Percentiles rank a stretch among this genome's conserved stretches.
Evolutionary conservation across 2,797 vertebrate species (phyloP).

Genomic region (Epinephelus coioides): DNA sequence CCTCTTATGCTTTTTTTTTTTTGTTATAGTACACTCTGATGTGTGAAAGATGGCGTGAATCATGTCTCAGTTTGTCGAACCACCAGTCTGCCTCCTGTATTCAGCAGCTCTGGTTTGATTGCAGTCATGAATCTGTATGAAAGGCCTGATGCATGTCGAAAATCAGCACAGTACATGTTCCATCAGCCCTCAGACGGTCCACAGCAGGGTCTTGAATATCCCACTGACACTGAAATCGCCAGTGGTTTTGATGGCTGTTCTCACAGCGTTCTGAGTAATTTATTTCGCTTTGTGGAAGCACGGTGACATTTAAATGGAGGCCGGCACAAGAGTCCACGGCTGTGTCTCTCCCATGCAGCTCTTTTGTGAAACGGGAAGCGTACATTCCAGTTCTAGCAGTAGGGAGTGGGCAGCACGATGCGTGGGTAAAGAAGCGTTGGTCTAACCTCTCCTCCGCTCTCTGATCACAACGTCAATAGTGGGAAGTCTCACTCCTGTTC

Average conservation of each 20-base stretch:
- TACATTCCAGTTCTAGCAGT: constrained; percentile 47
- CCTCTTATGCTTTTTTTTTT: constrained; percentile 56
- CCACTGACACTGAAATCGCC: constrained; percentile 11
- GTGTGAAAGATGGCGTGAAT: constrained; percentile 57
- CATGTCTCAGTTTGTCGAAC: constrained; percentile 44
- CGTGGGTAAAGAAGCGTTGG: constrained; percentile 66
- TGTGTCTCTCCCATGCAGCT: constrained; percentile 44
- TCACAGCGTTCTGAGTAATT: constrained; percentile 40
- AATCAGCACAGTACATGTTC: constrained; percentile 16
- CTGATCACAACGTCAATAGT: constrained; percentile 68
- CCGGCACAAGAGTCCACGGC: constrained; percentile 27
- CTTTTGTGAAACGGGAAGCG: constrained; percentile 55
- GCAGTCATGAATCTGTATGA: constrained; percentile 32
- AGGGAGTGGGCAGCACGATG: constrained; percentile 73
- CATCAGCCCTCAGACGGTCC: constrained; percentile 7
- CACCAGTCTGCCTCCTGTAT: constrained; percentile 27
- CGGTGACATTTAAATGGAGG: constrained; percentile 70
- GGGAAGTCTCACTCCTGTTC: constrained; percentile 48
- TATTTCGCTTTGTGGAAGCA: constrained; percentile 36
- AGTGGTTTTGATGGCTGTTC: constrained; percentile 35
- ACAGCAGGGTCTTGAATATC: constrained; percentile 38
- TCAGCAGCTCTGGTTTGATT: constrained; percentile 33
- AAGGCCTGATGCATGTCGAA: constrained; percentile 35
- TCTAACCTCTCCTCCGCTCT: constrained; percentile 69
- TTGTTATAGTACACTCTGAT: constrained; percentile 38